phyloP scores from a whole-genome alignment of 2,888 invertebrate species.

The Papilio gigon region DNA sequence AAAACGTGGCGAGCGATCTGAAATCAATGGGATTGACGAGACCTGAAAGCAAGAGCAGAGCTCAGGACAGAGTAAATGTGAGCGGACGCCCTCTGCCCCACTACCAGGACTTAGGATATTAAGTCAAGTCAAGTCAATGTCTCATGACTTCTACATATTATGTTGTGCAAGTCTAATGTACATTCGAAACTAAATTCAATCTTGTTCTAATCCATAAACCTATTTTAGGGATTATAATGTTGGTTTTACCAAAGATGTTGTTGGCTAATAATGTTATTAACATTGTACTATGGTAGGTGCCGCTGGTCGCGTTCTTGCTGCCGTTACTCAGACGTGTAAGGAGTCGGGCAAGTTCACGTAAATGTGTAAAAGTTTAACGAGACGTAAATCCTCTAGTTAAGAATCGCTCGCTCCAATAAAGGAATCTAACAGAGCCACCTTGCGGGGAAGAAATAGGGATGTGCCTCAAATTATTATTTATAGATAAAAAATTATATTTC shows the following conservation, averaged over 20 bases:
- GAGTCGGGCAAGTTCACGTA: slow-evolving; percentile 7
- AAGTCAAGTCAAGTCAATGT: no score
- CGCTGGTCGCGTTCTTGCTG: neutral
- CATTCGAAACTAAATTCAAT: no score
- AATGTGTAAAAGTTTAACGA: slow-evolving; percentile 19
- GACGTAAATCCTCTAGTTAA: slow-evolving; percentile 27
- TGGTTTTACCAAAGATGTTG: neutral
- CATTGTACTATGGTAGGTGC: slow-evolving; percentile 1
- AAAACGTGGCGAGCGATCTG: no score
- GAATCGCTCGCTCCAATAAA: slow-evolving; percentile 26
- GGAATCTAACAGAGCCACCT: slow-evolving; percentile 13
- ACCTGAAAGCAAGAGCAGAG: no score
- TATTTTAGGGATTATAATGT: neutral
- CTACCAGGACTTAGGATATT: no score
- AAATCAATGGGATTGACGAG: no score
- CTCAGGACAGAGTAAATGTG: no score
- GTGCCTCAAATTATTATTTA: neutral
- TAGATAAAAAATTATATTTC: slow-evolving; percentile 11
- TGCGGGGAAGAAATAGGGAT: slow-evolving; percentile 1
- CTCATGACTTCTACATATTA: no score
- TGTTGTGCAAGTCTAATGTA: no score
- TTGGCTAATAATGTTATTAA: slow-evolving; percentile 4
- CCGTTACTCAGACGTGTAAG: slow-evolving; percentile 11
- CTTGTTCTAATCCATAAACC: neutral
- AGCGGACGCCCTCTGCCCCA: no score